A percentile compares a stretch with the other conserved stretches of the same genome.
Conservation (phyloP, 2,113 vertebrate species). For the Phalacrocorax carbo region DNA sequence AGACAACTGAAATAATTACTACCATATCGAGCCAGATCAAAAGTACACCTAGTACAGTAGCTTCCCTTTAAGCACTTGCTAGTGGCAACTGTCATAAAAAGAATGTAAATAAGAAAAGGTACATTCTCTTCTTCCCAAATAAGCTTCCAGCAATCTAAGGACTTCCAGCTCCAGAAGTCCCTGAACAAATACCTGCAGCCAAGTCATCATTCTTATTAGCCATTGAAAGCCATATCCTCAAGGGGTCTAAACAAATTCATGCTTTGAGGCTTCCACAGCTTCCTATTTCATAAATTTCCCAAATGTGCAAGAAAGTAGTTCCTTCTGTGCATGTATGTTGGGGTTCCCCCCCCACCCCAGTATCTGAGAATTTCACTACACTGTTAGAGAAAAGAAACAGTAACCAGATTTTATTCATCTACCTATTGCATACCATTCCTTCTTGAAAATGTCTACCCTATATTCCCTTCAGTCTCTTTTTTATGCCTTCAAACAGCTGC, state of each 20-base stretch:
- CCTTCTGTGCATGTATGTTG: not conserved
- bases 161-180: not conserved
- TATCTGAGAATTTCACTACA: not conserved
- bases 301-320: not conserved
- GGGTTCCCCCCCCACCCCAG: not conserved
- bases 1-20: not conserved
- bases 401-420: not conserved
- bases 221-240: not conserved
- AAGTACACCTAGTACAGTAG: not conserved
- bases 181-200: not conserved
- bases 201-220: not conserved
- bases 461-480: not conserved
- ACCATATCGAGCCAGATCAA: not conserved
- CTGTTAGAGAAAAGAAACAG: rapidly evolving
- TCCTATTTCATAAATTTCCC: not conserved
- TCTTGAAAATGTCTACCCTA: not conserved
- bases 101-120: not conserved
- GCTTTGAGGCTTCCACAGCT: not conserved
- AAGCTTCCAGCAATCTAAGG: not conserved
- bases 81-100: not conserved
- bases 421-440: not conserved
- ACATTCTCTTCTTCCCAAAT: not conserved
- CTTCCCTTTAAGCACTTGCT: not conserved
- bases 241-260: not conserved
- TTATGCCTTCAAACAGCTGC: not conserved